Evolutionary conservation across 2,888 invertebrate species (phyloP), one percentile per base, ranked within the genome.

Genomic region (Crioceris asparagi): DNA sequence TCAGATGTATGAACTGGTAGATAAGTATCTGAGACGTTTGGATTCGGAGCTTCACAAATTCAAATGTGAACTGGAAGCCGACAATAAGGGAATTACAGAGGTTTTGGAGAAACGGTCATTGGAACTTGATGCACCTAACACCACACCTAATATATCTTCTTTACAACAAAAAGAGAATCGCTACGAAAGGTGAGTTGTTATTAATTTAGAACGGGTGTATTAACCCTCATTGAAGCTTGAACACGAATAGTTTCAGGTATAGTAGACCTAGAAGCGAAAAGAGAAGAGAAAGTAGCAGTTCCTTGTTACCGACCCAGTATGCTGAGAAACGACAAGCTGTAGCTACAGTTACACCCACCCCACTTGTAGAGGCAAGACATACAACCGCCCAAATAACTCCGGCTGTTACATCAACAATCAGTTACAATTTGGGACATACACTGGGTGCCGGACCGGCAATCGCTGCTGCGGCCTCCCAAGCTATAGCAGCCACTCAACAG

Each of bases 21-120:
- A 93, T 58, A 77, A 92, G 57, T 94, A 96, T 68, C 71, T 92
- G 54, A 71, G 92, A 41, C 77, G 88, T 61, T 69, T 98, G 36
- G 90, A 82, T 51, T 78, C 78, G 12, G 98, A 98, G 62, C 67
- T 96, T 35, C 85, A 90, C 51, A 97, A 98, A 64, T 98, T 98
- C 65, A 97, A 97, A 67, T 90, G 94, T 75, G 98, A 98, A 67
- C 66, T 98, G 41, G 98, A 98, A 66, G 97, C 97, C 1, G 98
- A 98, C 64, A 92, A 96, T 70, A 90, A 94, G 53, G 97, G 97
- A 3, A 93, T 96, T 36, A 97, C 97, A 1, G 96, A 96, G 67
- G 72, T 90, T 32, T 65, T 97, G 46, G 96, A 97, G 67, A 91
- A 92, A 65, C 71, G 93, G 29, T 93, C 93, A 0, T 66, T 93